A percentile compares a stretch with the other conserved stretches of the same genome.
Conservation (phyloP, 2,797 vertebrate genomes). For the Glossophaga mutica region DNA sequence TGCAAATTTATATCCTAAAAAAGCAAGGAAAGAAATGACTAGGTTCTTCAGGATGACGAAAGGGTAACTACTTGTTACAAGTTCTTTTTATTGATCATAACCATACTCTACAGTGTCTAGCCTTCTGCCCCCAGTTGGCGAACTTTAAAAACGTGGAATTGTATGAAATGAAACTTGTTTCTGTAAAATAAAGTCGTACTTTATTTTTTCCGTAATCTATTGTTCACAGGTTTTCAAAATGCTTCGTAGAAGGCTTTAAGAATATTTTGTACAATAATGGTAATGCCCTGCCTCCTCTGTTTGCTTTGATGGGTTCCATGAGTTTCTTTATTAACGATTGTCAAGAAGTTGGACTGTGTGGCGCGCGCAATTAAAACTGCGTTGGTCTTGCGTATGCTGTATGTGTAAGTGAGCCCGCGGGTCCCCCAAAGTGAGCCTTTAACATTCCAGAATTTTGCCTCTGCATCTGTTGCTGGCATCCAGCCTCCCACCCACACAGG, state of each 20-base stretch:
- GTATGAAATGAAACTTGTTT: neutral
- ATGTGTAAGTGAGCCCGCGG: constrained; percentile 65
- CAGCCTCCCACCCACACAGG: constrained; percentile 74
- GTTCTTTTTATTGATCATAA: constrained; percentile 29
- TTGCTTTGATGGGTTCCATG: constrained; percentile 5
- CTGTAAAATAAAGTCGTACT: neutral
- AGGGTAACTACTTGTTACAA: neutral
- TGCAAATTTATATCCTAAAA: neutral
- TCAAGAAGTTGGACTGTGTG: constrained; percentile 14
- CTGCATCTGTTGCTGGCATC: constrained; percentile 72
- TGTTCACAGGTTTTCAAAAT: neutral
- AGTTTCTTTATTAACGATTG: constrained; percentile 33
- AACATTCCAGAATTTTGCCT: constrained; percentile 76
- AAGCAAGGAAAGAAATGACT: neutral
- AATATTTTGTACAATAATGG: neutral
- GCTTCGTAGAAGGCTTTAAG: neutral
- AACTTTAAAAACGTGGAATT: neutral
- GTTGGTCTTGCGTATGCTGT: constrained; percentile 51
- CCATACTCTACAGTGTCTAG: neutral
- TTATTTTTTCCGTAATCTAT: neutral
- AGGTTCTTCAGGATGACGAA: neutral
- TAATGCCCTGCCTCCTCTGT: neutral
- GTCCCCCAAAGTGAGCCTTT: constrained; percentile 73
- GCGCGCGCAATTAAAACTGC: constrained; percentile 56
- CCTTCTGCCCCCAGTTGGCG: neutral